Conservation (phyloP, 2,113 vertebrate genomes). For the Centrocercus urophasianus region DNA sequence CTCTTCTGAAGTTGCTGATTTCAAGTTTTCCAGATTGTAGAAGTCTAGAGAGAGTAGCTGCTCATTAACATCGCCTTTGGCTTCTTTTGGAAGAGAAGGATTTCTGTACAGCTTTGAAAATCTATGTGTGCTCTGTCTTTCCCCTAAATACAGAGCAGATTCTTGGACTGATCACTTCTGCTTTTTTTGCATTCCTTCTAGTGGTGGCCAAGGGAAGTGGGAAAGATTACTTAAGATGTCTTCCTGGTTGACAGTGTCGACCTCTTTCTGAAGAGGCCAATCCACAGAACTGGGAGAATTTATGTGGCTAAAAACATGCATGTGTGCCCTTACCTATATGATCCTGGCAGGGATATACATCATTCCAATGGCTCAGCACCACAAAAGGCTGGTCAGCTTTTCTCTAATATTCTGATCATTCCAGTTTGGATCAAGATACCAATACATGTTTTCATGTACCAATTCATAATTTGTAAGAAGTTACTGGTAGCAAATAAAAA, state of each 20-base stretch:
- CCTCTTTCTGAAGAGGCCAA: background rate
- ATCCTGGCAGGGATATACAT: background rate
- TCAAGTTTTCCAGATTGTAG: background rate
- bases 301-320: background rate
- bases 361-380: background rate
- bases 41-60: background rate
- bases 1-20: slow-evolving; percentile 36
- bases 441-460: background rate
- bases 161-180: background rate
- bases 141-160: background rate
- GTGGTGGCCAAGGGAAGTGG: background rate
- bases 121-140: background rate
- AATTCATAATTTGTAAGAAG: background rate
- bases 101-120: background rate
- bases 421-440: background rate
- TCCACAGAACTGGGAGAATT: background rate
- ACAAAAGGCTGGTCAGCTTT: background rate
- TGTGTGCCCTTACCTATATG: rapidly evolving
- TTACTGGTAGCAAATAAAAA: background rate
- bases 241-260: background rate
- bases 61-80: background rate
- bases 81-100: background rate
- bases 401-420: background rate
- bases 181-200: background rate
- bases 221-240: background rate